Evolutionary conservation across 2,888 invertebrate species (phyloP), one percentile per base, ranked within the genome.

Genomic region (Spialia ferax): DNA sequence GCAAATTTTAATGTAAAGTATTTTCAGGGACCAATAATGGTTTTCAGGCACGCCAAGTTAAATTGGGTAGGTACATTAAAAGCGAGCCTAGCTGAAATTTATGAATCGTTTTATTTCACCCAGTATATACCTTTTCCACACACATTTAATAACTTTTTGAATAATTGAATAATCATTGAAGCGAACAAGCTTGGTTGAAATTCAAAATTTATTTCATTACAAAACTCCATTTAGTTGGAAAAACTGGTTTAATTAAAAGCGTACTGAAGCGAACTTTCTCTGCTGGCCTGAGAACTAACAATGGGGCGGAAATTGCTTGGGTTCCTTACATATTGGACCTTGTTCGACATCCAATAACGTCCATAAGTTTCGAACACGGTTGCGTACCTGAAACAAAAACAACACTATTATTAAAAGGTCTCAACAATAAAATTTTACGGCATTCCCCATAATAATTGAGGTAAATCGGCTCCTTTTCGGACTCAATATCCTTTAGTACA

Each of bases 351-450:
- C 60, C 66, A 60, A 66, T 60, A 66, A 66, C 54, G 65, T 60
- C 60, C 60, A 22, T 60, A 66, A 59, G 60, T 66, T 66, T n/a
- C 54, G 15, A 60, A 64, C 23, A 56, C 57, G 60, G 20, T 20
- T 60, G 38, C 66, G 50, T 69, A 72, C 72, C 72, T 70, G 70
- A 26, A 72, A 69, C 69, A 66, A 70, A 65, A 55, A 60, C 52
- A 60, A 60, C 54, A 42, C 32, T 65, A 38, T 52, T 59, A 65
- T 48, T 54, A 52, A 52, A 65, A 52, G 65, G 59, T 60, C 52
- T 11, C 5, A 15, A 50, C 18, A 60, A 23, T 66, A 66, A 65
- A 57, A 65, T 65, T 65, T 65, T 65, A 65, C 38, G 57, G 45
- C 20, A 35, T 48, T 48, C 18, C 48, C 22, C 20, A n/a, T 65